Conservation (phyloP, 2,888 invertebrate species). For the Campoplex capitator region DNA sequence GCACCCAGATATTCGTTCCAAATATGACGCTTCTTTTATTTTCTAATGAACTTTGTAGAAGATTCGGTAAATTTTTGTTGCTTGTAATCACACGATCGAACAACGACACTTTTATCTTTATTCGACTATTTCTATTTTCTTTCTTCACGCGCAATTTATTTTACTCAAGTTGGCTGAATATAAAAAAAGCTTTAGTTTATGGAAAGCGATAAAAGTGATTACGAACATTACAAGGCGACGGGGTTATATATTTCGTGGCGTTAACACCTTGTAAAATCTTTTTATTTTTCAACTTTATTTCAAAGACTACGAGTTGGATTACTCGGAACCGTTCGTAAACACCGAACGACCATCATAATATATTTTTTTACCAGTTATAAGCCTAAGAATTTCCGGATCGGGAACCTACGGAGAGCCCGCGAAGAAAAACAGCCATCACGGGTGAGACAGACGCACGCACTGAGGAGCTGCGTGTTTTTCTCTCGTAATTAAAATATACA, state of each 20-base stretch:
- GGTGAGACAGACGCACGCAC: not conserved
- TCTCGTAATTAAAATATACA: slow-evolving; percentile 67
- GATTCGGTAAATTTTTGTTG: not conserved
- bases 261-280: slow-evolving; percentile 13
- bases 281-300: slow-evolving; percentile 21
- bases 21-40: not conserved
- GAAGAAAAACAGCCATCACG: slow-evolving; percentile 32
- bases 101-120: not conserved
- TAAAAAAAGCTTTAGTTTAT: not conserved
- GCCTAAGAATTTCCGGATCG: slow-evolving; percentile 53
- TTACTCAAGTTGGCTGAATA: not conserved
- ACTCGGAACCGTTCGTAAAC: slow-evolving; percentile 29
- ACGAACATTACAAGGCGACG: not conserved
- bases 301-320: slow-evolving; percentile 32
- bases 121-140: not conserved
- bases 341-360: slow-evolving; percentile 53
- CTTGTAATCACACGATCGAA: not conserved
- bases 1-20: not conserved
- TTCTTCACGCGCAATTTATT: not conserved
- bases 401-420: not conserved
- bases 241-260: slow-evolving; percentile 14
- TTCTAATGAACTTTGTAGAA: not conserved
- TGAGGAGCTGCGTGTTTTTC: slow-evolving; percentile 32
- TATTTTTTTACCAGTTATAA: slow-evolving; percentile 42
- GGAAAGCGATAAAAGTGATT: slow-evolving; percentile 19